These are phyloP conservation scores for Micronisus gabar DNA, from an alignment of 2,113 vertebrate species.

Conservation along the genomic window DNA sequence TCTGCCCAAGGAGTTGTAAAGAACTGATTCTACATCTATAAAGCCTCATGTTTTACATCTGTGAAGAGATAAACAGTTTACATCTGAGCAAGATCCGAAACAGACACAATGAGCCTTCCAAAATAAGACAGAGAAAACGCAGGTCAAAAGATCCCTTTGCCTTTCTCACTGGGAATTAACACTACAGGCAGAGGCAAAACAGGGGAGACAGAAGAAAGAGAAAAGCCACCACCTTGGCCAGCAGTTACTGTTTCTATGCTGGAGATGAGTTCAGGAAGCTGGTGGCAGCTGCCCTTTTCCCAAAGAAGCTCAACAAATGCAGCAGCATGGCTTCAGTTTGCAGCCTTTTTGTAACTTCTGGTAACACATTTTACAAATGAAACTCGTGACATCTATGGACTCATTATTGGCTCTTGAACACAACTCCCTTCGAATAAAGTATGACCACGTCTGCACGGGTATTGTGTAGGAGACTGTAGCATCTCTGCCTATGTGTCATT, in stretches of 20 bases:
- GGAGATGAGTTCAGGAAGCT: neutral
- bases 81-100: neutral
- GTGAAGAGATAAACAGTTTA: slow-evolving; percentile 10
- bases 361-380: neutral
- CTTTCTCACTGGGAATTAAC: neutral
- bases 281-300: neutral
- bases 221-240: neutral
- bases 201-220: neutral
- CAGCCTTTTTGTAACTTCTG: neutral
- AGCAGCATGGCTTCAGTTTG: neutral
- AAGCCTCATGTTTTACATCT: neutral
- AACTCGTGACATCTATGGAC: neutral
- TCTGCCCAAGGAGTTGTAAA: slow-evolving; percentile 9
- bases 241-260: neutral
- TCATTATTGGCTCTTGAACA: neutral
- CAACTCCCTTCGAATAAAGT: neutral
- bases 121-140: neutral
- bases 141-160: neutral
- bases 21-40: neutral
- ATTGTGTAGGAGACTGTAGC: neutral
- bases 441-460: neutral
- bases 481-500: neutral
- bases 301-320: neutral
- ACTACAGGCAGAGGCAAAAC: neutral
- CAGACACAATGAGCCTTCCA: neutral